These are phyloP conservation scores for Bolborhynchus lineola DNA, from an alignment of 2,113 vertebrate species.

Conservation along the genomic window DNA sequence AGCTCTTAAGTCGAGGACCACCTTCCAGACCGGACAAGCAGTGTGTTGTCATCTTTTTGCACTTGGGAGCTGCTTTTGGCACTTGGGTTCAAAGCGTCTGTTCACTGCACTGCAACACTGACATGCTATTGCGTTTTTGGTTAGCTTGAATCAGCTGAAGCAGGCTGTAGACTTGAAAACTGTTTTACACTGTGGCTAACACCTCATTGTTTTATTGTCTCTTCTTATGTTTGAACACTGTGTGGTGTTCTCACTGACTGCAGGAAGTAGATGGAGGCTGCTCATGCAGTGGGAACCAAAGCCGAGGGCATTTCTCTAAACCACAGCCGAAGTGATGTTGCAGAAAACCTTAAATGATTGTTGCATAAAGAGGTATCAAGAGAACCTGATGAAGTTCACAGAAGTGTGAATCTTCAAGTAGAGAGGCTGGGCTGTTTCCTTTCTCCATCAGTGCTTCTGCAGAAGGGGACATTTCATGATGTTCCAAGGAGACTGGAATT, in stretches of 20 bases:
- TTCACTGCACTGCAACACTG: background rate
- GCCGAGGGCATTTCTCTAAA: background rate
- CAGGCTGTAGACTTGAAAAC: background rate
- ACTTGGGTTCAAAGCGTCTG: rapidly evolving
- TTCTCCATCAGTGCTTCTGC: background rate
- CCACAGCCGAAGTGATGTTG: background rate
- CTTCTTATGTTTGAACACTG: background rate
- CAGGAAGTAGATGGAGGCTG: background rate
- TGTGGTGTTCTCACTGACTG: background rate
- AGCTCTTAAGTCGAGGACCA: background rate
- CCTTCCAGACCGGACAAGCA: background rate
- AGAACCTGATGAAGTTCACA: background rate
- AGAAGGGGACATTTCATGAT: background rate
- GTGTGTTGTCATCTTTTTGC: background rate
- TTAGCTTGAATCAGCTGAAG: background rate
- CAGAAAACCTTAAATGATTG: too few species aligned
- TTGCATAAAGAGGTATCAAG: background rate
- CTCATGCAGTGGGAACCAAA: background rate
- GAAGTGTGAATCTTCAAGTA: background rate
- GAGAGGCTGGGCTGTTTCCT: background rate
- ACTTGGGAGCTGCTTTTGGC: background rate
- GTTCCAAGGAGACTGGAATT: background rate
- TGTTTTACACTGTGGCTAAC: background rate
- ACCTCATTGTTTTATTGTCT: background rate
- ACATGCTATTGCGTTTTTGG: background rate